Conservation (phyloP, 2,888 invertebrate genomes). For the Meghimatium bilineatum region DNA sequence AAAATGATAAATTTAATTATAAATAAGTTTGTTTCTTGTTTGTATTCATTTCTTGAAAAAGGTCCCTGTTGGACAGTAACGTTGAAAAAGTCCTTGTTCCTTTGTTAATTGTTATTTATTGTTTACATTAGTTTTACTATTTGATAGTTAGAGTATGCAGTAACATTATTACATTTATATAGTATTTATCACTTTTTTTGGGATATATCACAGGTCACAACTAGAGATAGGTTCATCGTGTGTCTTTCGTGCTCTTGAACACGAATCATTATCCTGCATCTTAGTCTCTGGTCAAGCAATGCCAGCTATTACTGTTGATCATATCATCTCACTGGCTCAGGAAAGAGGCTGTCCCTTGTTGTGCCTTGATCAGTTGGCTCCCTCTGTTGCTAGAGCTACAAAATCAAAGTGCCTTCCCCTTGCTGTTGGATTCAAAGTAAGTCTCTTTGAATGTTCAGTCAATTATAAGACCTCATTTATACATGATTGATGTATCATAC, state of each 20-base stretch:
- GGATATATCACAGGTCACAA: slow-evolving; percentile 51
- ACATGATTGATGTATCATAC: no score
- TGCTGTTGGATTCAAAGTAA: slow-evolving; percentile 43
- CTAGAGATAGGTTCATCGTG: slow-evolving; percentile 54
- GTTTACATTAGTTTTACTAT: no score
- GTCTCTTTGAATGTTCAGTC: not conserved
- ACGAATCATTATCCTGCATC: slow-evolving; percentile 53
- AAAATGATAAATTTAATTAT: no score
- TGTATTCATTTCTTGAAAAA: no score
- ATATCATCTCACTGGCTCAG: slow-evolving; percentile 54
- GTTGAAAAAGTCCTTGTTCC: no score
- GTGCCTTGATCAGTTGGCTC: slow-evolving; percentile 30
- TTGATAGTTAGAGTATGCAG: no score
- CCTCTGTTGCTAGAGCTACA: slow-evolving; percentile 27
- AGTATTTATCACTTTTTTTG: no score
- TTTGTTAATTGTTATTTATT: no score
- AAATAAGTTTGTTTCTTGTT: no score
- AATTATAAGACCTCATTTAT: no score
- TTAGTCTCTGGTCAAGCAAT: slow-evolving; percentile 54
- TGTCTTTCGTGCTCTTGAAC: slow-evolving; percentile 55
- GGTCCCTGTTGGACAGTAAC: no score
- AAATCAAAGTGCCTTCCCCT: slow-evolving; percentile 40
- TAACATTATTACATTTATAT: no score
- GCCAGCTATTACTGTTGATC: slow-evolving; percentile 52
- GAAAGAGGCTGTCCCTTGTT: slow-evolving; percentile 44